A percentile compares a stretch with the other conserved stretches of the same genome.
These are phyloP conservation scores for Lepidonotus clava DNA, from an alignment of 2,888 invertebrate genomes.

Conservation along the genomic window DNA sequence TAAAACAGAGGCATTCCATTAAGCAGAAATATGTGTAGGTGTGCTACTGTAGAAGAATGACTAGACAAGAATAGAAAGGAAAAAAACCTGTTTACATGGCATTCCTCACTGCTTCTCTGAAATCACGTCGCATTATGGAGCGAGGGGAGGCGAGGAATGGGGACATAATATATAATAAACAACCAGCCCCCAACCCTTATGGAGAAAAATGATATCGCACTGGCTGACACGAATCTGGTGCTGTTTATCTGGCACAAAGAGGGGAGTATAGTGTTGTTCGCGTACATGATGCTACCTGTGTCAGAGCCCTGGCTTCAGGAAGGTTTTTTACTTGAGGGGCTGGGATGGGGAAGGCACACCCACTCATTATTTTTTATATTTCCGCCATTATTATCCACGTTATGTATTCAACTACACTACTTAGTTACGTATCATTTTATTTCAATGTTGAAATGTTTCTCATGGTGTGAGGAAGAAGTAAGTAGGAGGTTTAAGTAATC, in stretches of 20 bases:
- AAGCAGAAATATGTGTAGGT: not conserved
- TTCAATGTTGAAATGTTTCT: no score
- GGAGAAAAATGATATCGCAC: conserved; percentile 16
- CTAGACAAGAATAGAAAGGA: not conserved
- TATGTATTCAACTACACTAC: no score
- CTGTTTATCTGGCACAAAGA: conserved; percentile 20
- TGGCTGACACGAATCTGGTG: not conserved
- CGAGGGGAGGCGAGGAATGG: not conserved
- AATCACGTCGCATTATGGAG: not conserved
- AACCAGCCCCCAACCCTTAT: not conserved
- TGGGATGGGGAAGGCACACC: no score
- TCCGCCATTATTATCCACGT: no score
- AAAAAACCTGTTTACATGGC: not conserved
- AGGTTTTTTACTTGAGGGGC: no score
- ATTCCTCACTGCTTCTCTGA: not conserved
- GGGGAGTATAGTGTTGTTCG: no score
- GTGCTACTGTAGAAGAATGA: not conserved
- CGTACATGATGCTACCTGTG: no score
- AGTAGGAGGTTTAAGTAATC: no score
- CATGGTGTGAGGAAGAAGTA: no score
- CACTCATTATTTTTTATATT: no score
- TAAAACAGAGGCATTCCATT: not conserved
- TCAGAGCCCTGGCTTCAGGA: no score
- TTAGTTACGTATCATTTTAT: no score
- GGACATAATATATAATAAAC: not conserved